Conservation (phyloP, 2,888 invertebrate species). For the Micoletzkya japonica region DNA sequence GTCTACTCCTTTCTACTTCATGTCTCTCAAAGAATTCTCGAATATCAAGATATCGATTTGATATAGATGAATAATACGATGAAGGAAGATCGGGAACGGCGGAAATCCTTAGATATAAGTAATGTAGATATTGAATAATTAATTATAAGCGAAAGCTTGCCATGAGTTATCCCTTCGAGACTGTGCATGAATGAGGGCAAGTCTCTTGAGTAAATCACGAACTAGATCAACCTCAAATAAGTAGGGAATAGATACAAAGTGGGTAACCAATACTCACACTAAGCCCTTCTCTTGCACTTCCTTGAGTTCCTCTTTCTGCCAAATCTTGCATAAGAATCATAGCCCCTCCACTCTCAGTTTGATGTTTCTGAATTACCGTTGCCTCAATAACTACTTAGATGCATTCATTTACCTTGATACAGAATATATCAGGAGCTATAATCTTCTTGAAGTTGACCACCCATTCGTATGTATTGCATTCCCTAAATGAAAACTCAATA, state of each 20-base stretch:
- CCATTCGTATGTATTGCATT: conserved; percentile 27
- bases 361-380: conserved; percentile 14
- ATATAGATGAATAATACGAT: conserved; percentile 12
- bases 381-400: neutral
- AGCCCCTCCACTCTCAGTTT: conserved; percentile 24
- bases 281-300: conserved; percentile 18
- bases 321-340: conserved; percentile 27
- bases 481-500: conserved; percentile 1
- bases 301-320: conserved; percentile 4
- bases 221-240: conserved; percentile 16
- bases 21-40: conserved; percentile 25
- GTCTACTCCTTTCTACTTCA: conserved; percentile 18
- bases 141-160: neutral
- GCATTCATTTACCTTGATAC: conserved; percentile 21
- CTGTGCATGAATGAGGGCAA: conserved; percentile 27
- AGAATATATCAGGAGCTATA: conserved; percentile 25
- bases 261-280: neutral
- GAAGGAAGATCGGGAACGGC: conserved; percentile 17
- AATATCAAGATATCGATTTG: conserved; percentile 3
- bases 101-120: conserved; percentile 9
- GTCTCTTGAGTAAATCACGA: conserved; percentile 26
- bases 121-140: neutral
- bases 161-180: conserved; percentile 22
- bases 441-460: conserved; percentile 27
- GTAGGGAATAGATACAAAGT: neutral